A percentile compares a stretch with the other conserved stretches of the same genome.
phyloP scores from a whole-genome alignment of 1,140 invertebrate genomes.

The Elysia chlorotica region DNA sequence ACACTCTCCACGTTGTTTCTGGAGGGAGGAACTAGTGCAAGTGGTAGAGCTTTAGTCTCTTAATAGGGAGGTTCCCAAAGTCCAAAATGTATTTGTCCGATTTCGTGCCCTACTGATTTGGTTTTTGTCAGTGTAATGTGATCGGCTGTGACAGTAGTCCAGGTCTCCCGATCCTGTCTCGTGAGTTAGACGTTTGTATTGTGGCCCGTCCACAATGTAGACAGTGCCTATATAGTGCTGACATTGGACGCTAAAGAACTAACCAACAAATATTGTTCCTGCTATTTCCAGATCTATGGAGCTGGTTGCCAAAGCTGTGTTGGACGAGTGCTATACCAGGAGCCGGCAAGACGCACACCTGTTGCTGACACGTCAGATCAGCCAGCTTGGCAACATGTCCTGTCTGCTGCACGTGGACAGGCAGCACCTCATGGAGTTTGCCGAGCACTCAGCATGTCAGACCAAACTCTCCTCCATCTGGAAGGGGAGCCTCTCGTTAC shows the following conservation, averaged over 20 bases:
- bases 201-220: no score
- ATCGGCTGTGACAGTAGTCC: no score
- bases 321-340: conserved; percentile 52
- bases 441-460: conserved; percentile 56
- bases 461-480: conserved; percentile 57
- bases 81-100: no score
- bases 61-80: no score
- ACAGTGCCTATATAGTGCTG: neutral
- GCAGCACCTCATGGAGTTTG: conserved; percentile 54
- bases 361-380: conserved; percentile 40
- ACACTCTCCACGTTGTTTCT: no score
- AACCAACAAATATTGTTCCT: neutral
- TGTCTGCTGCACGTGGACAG: conserved; percentile 48
- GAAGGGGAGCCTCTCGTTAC: conserved; percentile 55
- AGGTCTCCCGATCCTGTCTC: no score
- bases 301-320: conserved; percentile 46
- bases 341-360: conserved; percentile 45
- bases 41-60: no score
- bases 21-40: no score
- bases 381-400: conserved; percentile 45
- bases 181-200: no score
- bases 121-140: no score
- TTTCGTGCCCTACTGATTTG: no score
- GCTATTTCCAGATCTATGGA: conserved; percentile 41
- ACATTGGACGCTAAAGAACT: neutral